Percentiles rank a stretch among this genome's conserved stretches.
Evolutionary conservation across 2,113 vertebrate genomes (phyloP).

Genomic region (Dryoscopus gambensis): DNA sequence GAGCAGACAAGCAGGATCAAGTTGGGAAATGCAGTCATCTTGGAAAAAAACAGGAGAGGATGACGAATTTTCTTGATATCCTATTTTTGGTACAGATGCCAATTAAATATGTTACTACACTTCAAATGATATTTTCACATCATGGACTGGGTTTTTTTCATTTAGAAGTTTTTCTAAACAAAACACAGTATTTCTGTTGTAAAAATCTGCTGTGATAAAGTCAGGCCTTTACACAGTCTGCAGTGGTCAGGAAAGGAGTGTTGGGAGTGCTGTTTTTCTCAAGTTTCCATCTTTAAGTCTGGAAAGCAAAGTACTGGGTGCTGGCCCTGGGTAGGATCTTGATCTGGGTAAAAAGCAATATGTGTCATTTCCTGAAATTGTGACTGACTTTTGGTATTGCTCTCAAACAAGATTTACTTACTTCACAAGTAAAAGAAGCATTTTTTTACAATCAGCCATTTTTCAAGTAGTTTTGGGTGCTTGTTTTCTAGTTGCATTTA

Average conservation of each 20-base stretch:
- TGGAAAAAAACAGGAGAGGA: background rate
- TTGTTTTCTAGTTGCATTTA: background rate
- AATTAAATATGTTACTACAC: background rate
- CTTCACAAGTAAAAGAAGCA: background rate
- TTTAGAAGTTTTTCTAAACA: background rate
- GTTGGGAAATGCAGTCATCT: background rate
- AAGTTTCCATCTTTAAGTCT: background rate
- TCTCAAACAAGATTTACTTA: background rate
- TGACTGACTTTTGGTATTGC: background rate
- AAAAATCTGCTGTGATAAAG: background rate
- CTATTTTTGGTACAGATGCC: background rate
- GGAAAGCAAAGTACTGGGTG: background rate
- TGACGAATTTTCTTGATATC: background rate
- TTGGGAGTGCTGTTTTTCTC: background rate
- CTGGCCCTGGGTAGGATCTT: background rate
- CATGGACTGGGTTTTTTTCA: background rate
- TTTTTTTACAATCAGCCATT: background rate
- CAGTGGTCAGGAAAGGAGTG: fast-evolving
- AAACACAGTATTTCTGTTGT: background rate
- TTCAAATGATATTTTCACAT: background rate
- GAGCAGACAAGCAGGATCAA: background rate
- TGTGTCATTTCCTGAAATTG: background rate
- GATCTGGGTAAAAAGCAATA: background rate
- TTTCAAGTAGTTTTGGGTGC: background rate
- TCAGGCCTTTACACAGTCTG: background rate